Conservation (phyloP, 2,113 vertebrate genomes). For the Platycercus adscitus region DNA sequence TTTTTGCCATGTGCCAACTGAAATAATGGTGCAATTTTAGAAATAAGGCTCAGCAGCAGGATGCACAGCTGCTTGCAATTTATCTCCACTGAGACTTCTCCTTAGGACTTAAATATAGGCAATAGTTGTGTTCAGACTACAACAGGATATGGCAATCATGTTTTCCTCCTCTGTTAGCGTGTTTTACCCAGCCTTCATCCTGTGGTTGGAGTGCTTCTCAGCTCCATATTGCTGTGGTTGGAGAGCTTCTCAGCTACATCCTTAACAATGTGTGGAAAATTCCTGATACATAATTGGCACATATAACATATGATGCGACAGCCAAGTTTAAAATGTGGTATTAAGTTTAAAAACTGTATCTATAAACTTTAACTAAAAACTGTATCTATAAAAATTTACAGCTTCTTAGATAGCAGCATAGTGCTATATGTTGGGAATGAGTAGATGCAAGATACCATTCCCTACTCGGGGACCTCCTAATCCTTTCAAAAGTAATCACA, state of each 20-base stretch:
- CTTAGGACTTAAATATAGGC: not conserved
- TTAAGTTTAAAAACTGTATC: not conserved
- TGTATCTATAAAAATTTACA: not conserved
- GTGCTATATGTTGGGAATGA: not conserved
- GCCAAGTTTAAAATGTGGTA: not conserved
- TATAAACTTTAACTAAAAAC: not conserved
- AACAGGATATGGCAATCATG: not conserved
- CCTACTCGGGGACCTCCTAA: not conserved
- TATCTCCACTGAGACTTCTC: not conserved
- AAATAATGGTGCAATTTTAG: not conserved
- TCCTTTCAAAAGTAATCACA: not conserved
- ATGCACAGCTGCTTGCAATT: not conserved
- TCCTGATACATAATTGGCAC: not conserved
- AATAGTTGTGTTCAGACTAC: not conserved
- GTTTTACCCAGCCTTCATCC: not conserved
- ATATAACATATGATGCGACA: not conserved
- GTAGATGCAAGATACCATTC: not conserved
- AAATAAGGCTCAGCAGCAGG: not conserved
- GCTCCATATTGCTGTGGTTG: not conserved
- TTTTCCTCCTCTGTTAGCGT: not conserved
- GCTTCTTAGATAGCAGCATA: not conserved
- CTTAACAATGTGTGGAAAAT: not conserved
- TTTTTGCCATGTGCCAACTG: not conserved
- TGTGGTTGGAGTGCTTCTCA: not conserved
- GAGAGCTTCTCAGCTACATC: not conserved